These are phyloP conservation scores for Seriola aureovittata DNA, from an alignment of 2,113 vertebrate species.

Conservation along the genomic window DNA sequence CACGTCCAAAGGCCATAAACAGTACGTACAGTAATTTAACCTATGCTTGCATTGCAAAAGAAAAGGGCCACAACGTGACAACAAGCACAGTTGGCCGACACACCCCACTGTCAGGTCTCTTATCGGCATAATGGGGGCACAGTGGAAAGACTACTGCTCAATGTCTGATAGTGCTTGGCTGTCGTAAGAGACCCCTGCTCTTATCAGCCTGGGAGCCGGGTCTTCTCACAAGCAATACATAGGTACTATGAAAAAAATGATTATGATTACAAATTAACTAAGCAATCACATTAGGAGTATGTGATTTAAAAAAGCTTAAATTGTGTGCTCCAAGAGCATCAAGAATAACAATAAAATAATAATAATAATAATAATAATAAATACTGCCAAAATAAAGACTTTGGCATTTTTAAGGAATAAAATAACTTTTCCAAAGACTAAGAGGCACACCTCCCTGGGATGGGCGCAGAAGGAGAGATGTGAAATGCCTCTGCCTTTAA, in stretches of 20 bases:
- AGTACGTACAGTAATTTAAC: background rate
- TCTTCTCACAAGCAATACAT: slow-evolving; percentile 47
- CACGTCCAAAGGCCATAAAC: slow-evolving; percentile 5
- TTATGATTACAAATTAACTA: background rate
- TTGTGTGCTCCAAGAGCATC: background rate
- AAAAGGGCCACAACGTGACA: slow-evolving; percentile 26
- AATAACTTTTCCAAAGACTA: background rate
- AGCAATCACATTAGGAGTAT: background rate
- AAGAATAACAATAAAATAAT: too few relatives aligned
- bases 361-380: background rate
- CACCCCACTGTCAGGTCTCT: slow-evolving; percentile 73
- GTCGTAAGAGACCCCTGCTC: slow-evolving; percentile 66
- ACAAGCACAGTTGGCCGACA: slow-evolving; percentile 51
- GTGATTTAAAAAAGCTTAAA: background rate
- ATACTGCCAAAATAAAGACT: background rate
- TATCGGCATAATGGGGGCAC: slow-evolving; percentile 74
- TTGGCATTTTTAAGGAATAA: background rate
- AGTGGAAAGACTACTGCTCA: slow-evolving; percentile 76
- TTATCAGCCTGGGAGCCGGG: slow-evolving; percentile 73
- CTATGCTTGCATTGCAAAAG: slow-evolving; percentile 15
- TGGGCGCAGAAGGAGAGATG: too few relatives aligned
- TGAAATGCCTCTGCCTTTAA: background rate
- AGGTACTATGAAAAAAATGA: slow-evolving; percentile 27
- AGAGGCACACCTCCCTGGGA: too few relatives aligned
- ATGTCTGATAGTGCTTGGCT: slow-evolving; percentile 72